These are phyloP conservation scores for Campylomormyrus numenius DNA, from an alignment of 2,113 vertebrate species.

Conservation along the genomic window DNA sequence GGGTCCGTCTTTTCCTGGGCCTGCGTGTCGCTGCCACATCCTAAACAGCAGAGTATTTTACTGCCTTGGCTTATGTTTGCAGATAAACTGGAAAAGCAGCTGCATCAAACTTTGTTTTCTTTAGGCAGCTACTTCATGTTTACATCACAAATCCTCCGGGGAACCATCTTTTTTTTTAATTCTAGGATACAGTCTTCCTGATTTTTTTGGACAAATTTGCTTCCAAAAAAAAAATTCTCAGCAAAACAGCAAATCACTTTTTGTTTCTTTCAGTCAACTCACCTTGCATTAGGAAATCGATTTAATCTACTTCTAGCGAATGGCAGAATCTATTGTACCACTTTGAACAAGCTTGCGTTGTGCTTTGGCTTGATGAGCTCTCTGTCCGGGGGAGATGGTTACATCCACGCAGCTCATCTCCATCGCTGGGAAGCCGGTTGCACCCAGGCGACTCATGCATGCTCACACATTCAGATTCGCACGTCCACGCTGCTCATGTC, in stretches of 20 bases:
- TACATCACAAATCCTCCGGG: slow-evolving; percentile 48
- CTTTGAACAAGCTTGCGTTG: slow-evolving; percentile 41
- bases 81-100: slow-evolving; percentile 42
- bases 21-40: background rate
- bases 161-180: slow-evolving; percentile 48
- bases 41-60: background rate
- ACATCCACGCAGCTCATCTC: slow-evolving; percentile 14
- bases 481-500: slow-evolving; percentile 36
- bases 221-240: background rate
- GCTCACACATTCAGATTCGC: slow-evolving; percentile 45
- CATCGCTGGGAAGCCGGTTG: slow-evolving; percentile 30
- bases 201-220: slow-evolving; percentile 12
- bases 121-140: slow-evolving; percentile 43
- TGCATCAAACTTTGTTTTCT: slow-evolving; percentile 33
- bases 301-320: slow-evolving; percentile 70
- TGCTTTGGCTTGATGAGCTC: slow-evolving; percentile 26
- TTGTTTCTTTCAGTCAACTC: slow-evolving; percentile 51
- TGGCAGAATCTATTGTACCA: slow-evolving; percentile 90
- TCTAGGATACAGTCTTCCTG: background rate
- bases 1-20: background rate
- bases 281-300: slow-evolving; percentile 54
- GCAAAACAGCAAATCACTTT: slow-evolving; percentile 15
- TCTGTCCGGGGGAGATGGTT: slow-evolving; percentile 23
- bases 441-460: slow-evolving; percentile 47
- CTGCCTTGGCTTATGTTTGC: slow-evolving; percentile 43